Percentiles rank a stretch among this genome's conserved stretches.
These are phyloP conservation scores for Mesocentrotus franciscanus DNA, from an alignment of 53 echinoderm and acorn worm genomes.

Conservation along the genomic window DNA sequence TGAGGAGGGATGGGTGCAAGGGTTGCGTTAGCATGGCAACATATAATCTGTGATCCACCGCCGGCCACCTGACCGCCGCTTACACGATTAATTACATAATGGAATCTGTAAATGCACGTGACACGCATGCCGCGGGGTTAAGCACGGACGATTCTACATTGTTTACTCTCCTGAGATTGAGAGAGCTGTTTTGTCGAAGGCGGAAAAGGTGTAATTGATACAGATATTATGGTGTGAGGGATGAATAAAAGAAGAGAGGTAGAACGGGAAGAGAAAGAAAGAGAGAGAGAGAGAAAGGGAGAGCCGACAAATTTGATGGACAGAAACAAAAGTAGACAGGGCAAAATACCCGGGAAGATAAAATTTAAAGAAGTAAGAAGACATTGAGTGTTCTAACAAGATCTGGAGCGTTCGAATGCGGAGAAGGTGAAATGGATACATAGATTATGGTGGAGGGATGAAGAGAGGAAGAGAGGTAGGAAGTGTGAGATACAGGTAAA, in stretches of 20 bases:
- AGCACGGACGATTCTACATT: neutral
- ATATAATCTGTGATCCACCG: neutral
- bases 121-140: neutral
- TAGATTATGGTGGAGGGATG: too few relatives aligned
- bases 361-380: too few relatives aligned
- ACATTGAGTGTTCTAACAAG: too few relatives aligned
- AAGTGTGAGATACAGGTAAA: neutral
- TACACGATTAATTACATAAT: slow-evolving; percentile 36
- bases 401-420: too few relatives aligned
- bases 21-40: neutral
- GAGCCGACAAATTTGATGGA: neutral
- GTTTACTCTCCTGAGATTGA: neutral
- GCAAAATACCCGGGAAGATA: too few relatives aligned
- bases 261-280: neutral
- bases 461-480: neutral
- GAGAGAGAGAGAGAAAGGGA: neutral
- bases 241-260: neutral
- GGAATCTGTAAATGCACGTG: slow-evolving; percentile 8
- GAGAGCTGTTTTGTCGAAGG: neutral
- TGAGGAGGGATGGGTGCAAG: neutral
- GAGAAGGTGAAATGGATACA: too few relatives aligned
- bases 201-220: neutral
- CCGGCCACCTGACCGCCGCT: slow-evolving; percentile 11
- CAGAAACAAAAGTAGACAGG: too few relatives aligned
- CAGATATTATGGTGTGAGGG: neutral